Evolutionary conservation across 2,797 vertebrate genomes (phyloP), one percentile per base, ranked within the genome.

Genomic region (Sebastiscus tertius): DNA sequence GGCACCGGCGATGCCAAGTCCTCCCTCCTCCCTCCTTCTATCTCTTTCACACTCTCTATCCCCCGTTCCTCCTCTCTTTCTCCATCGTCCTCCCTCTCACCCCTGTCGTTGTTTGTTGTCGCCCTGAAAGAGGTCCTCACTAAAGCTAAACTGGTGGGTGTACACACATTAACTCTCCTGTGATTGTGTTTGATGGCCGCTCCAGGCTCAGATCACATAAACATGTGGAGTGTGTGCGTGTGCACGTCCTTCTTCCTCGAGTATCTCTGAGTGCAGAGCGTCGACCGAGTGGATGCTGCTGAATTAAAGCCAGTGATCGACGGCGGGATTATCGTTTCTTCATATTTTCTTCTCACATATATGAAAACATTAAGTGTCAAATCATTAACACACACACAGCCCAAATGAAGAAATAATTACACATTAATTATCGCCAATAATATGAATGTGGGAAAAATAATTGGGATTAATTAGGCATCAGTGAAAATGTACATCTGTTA

Each of bases 1-100:
- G 95, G 95, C 95, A 95, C 87, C 4, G 64, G 78, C 29, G 82
- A 92, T 93, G 90, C 92, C 90, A 91, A 89, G 89, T 82, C 83
- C 72, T 87, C 83, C 79, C 75, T 74, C 75, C 62, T 34, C 69
- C 79, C 75, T 81, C 79, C 75, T 59, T 77, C 67, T 64, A 33
- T 68, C 79, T 73, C 87, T 88, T 81, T 72, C 77, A 54, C 72
- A 77, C 86, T 80, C 63, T 69, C 67, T 66, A 58, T 72, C 66
- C 65, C 78, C 78, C 54, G 31, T 75, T 67, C 79, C 66, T 77
- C 62, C 59, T 74, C 26, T 78, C 76, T 70, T 29, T 70, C 77
- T 39, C 61, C 24, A 54, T 82, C 85, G 74, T 89, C 76, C 73
- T 81, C 82, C 65, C 78, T 49, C 78, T 88, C 74, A 68, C 60